Evolutionary conservation across 2,888 invertebrate genomes (phyloP).

Genomic region (Muscina levida): DNA sequence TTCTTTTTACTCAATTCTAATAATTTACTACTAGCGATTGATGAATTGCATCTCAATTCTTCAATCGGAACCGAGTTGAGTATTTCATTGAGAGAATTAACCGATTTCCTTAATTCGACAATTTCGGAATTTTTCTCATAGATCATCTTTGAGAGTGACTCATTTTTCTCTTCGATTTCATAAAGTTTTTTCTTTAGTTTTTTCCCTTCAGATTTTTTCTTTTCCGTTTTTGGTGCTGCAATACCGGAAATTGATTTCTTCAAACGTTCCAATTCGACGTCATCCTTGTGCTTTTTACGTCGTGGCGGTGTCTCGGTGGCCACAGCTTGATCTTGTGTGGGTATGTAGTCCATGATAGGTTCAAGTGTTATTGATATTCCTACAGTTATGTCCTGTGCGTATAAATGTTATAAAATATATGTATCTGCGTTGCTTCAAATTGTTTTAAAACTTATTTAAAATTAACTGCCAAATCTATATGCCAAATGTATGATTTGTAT

Average conservation of each 20-base stretch:
- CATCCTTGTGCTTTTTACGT: constrained; percentile 33
- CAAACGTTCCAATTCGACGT: constrained; percentile 9
- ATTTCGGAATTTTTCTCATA: constrained; percentile 75
- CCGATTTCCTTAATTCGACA: constrained; percentile 73
- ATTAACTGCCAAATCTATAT: constrained; percentile 21
- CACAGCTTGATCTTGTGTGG: constrained; percentile 65
- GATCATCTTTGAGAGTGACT: constrained; percentile 71
- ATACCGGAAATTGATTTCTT: constrained; percentile 57
- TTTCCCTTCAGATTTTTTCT: constrained; percentile 65
- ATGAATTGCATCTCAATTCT: constrained; percentile 75
- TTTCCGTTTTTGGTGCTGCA: constrained; percentile 57
- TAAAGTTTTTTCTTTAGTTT: constrained; percentile 73
- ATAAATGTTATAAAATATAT: constrained; percentile 43
- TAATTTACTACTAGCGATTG: constrained; percentile 74
- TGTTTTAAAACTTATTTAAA: constrained; percentile 31
- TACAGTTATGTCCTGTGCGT: too few species aligned
- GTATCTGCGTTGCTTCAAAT: background rate
- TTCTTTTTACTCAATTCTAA: constrained; percentile 78
- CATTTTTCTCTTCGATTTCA: constrained; percentile 72
- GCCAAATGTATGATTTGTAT: too few species aligned
- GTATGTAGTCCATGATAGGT: constrained; percentile 71
- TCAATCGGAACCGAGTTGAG: constrained; percentile 76
- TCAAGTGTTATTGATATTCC: constrained; percentile 5
- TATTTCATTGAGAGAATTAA: constrained; percentile 74
- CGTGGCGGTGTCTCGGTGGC: constrained; percentile 58